Percentiles rank a stretch among this genome's conserved stretches.
phyloP scores from a whole-genome alignment of 2,797 vertebrate genomes.

The Pantherophis alleghaniensis region DNA sequence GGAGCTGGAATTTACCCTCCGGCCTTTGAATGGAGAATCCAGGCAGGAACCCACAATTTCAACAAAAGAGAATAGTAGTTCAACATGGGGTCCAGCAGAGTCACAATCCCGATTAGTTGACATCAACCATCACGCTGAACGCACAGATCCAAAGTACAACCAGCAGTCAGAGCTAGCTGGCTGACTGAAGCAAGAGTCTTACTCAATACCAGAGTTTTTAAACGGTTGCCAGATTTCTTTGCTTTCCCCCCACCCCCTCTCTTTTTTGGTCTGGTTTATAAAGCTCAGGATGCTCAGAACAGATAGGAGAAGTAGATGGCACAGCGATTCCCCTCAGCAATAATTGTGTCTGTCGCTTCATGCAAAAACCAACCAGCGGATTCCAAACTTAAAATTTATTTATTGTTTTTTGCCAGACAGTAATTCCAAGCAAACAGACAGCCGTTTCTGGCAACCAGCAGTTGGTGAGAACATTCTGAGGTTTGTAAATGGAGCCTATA shows the following conservation, averaged over 20 bases:
- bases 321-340: not conserved
- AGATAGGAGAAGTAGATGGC: not conserved
- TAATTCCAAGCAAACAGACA: not conserved
- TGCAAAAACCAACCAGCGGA: not conserved
- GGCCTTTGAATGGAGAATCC: not conserved
- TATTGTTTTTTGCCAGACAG: not conserved
- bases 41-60: not conserved
- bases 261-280: not conserved
- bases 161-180: not conserved
- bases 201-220: not conserved
- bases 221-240: not conserved
- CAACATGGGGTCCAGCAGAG: not conserved
- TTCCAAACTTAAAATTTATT: not conserved
- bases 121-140: not conserved
- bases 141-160: not conserved
- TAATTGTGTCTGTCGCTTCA: constrained; percentile 4
- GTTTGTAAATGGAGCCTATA: constrained; percentile 1
- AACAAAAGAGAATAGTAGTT: not conserved
- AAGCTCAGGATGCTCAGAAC: not conserved
- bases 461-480: not conserved
- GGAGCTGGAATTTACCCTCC: not conserved
- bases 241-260: not conserved
- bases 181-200: not conserved
- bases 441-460: not conserved
- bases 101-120: not conserved